Evolutionary conservation across 1,140 invertebrate genomes (phyloP), one percentile per base, ranked within the genome.

Genomic region (Pachyrhynchus sulphureomaculatus): DNA sequence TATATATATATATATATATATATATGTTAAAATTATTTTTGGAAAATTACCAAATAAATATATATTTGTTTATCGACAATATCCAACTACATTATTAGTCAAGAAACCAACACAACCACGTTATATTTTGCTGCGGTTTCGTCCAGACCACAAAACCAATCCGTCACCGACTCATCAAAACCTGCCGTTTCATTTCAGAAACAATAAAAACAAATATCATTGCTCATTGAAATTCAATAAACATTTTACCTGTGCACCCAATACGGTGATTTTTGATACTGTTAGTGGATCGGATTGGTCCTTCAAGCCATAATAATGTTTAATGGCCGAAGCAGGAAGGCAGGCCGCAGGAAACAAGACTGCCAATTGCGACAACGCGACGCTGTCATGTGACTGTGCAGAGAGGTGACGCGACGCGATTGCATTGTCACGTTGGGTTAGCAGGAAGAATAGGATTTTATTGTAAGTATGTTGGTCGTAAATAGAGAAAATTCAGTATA

Each of bases 301-400:
- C 36, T 44, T 4, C 26, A 17, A 20, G 23, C 33, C 26, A 37
- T 18, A 18, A 44, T 42, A 49, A 60, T 47, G 58, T 18, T 60
- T 60, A 60, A 60, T 60, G 58, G 58, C 58, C 58, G 58, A 47
- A 37, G 58, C 48, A 45, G 58, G 41, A 47, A 48, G 58, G 48
- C 34, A 26, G 58, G 37, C 17, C 58, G 58, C 36, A 48, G 48
- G 58, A 51, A 20, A 18, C 10, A 36, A 2, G 12, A 3, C 23
- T 15, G 58, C 58, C 58, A 60, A 60, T n/a, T 60, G 37, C 21
- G 37, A 60, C 36, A 20, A 44, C 34, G 47, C 34, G 48, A 59
- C 56, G 56, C 20, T 23, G 45, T 37, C 56, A 48, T 17, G 56
- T 48, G 56, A 51, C 36, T 5, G 47, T 8, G 3, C 15, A 29